phyloP scores from a whole-genome alignment of 2,113 vertebrate genomes.

The Petroica traversi region DNA sequence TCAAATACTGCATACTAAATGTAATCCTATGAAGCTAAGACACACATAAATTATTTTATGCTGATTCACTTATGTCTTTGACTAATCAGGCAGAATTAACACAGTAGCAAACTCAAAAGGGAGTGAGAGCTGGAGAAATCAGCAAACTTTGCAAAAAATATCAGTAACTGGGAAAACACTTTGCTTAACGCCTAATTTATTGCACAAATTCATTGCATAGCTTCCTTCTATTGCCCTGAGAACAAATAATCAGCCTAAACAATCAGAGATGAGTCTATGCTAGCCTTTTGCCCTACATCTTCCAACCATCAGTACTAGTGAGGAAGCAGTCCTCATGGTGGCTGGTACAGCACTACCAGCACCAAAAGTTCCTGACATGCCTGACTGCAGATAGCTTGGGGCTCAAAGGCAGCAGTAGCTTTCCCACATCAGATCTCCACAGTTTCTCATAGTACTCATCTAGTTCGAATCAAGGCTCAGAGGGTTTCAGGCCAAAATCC shows the following conservation, averaged over 20 bases:
- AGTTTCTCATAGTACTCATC: background rate
- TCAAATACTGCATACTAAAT: constrained; percentile 15
- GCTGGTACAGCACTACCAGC: background rate
- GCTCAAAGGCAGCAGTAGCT: background rate
- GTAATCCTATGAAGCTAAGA: background rate
- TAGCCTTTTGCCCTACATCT: background rate
- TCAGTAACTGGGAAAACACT: background rate
- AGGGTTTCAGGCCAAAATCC: background rate
- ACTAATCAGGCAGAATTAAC: background rate
- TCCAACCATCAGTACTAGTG: background rate
- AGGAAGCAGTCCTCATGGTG: background rate
- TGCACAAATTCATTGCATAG: background rate
- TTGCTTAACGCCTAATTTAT: background rate
- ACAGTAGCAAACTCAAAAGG: background rate
- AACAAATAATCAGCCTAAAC: background rate
- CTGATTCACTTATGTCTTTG: background rate
- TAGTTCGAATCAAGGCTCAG: background rate
- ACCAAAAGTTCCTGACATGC: background rate
- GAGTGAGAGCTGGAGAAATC: background rate
- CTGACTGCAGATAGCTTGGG: background rate
- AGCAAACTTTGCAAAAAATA: background rate
- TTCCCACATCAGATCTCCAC: background rate
- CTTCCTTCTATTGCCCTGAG: background rate
- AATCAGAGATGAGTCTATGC: background rate
- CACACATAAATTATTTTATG: background rate